Evolutionary conservation across 2,797 vertebrate species (phyloP).

Genomic region (Notolepis coatsorum): DNA sequence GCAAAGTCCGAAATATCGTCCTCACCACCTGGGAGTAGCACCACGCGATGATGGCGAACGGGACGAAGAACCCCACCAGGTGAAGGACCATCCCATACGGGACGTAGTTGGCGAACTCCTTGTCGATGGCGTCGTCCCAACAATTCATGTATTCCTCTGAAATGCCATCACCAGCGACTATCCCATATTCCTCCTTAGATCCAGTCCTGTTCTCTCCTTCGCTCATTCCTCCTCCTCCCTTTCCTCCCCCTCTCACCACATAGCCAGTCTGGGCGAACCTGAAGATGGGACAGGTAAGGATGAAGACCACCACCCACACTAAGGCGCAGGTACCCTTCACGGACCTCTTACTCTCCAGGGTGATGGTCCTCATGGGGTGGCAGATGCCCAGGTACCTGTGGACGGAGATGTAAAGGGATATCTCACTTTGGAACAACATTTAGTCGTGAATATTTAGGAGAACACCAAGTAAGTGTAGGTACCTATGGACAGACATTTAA

Average conservation of each 20-base stretch:
- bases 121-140: slow-evolving; percentile 86
- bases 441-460: too few relatives aligned
- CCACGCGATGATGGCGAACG: slow-evolving; percentile 86
- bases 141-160: slow-evolving; percentile 75
- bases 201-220: slow-evolving; percentile 31
- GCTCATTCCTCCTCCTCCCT: slow-evolving; percentile 3
- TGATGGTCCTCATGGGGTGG: slow-evolving; percentile 86
- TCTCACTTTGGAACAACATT: too few relatives aligned
- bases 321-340: slow-evolving; percentile 80
- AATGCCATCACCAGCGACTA: slow-evolving; percentile 4
- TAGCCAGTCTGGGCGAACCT: slow-evolving; percentile 83
- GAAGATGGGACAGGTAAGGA: slow-evolving; percentile 85
- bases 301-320: slow-evolving; percentile 85
- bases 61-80: slow-evolving; percentile 83
- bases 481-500: slow-evolving; percentile 81
- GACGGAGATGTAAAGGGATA: too few relatives aligned
- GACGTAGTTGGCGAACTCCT: slow-evolving; percentile 83
- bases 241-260: slow-evolving; percentile 48
- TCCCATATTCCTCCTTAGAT: slow-evolving; percentile 19
- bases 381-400: slow-evolving; percentile 86
- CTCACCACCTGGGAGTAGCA: slow-evolving; percentile 86
- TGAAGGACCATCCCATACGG: slow-evolving; percentile 86
- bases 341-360: slow-evolving; percentile 81
- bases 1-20: slow-evolving; percentile 82
- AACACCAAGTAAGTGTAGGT: too few relatives aligned